These are phyloP conservation scores for Carabus problematicus DNA, from an alignment of 2,888 invertebrate species.

Conservation along the genomic window DNA sequence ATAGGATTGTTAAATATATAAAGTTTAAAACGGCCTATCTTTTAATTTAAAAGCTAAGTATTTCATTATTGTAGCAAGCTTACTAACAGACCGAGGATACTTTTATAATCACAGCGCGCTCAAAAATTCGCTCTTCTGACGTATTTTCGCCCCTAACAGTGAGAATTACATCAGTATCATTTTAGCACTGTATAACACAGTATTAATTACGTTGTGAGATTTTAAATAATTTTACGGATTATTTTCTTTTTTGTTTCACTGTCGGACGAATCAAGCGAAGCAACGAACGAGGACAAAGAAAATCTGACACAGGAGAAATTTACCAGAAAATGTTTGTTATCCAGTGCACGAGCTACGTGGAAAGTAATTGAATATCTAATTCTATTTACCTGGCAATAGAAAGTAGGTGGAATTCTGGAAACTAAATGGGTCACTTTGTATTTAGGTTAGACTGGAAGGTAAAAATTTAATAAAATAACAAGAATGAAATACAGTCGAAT, in stretches of 20 bases:
- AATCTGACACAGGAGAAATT: constrained; percentile 20
- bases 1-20: too few species aligned
- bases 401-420: too few species aligned
- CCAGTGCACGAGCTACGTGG: not conserved
- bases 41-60: too few species aligned
- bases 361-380: too few species aligned
- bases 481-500: too few species aligned
- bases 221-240: constrained; percentile 39
- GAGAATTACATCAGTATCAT: constrained; percentile 34
- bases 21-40: too few species aligned
- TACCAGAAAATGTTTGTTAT: constrained; percentile 7
- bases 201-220: constrained; percentile 37
- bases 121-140: constrained; percentile 28
- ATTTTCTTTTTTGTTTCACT: constrained; percentile 18
- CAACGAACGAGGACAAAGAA: constrained; percentile 17
- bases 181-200: constrained; percentile 38
- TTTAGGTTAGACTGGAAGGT: too few species aligned
- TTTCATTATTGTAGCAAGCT: too few species aligned
- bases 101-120: constrained; percentile 20
- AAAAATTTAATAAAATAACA: too few species aligned
- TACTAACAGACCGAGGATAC: too few species aligned
- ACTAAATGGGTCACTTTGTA: too few species aligned
- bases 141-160: constrained; percentile 15
- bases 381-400: too few species aligned
- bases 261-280: constrained; percentile 15